phyloP scores from a whole-genome alignment of 2,888 invertebrate species.

The Sussaba pulchella region DNA sequence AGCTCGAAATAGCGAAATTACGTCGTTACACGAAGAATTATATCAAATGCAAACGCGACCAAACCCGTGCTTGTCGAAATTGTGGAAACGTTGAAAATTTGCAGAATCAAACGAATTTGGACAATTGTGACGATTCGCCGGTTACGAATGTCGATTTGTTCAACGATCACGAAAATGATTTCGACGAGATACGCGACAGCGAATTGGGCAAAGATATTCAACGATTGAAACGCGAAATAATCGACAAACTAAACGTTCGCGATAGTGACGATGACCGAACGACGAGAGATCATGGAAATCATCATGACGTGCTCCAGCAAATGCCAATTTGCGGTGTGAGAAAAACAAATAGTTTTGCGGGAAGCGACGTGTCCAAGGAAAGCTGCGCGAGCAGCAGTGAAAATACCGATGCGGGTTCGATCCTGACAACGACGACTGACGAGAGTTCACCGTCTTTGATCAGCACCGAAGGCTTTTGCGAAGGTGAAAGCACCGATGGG shows the following conservation, averaged over 20 bases:
- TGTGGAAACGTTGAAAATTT: slow-evolving; percentile 28
- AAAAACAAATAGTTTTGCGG: slow-evolving; percentile 82
- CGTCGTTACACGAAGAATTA: slow-evolving; percentile 86
- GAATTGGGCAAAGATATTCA: slow-evolving; percentile 79
- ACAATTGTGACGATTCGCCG: slow-evolving; percentile 32
- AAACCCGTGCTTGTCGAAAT: slow-evolving; percentile 75
- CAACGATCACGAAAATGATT: slow-evolving; percentile 57
- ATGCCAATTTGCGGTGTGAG: slow-evolving; percentile 74
- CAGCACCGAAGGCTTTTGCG: slow-evolving; percentile 83
- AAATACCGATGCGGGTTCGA: slow-evolving; percentile 88
- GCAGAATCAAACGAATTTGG: slow-evolving; percentile 25
- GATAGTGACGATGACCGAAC: slow-evolving; percentile 38
- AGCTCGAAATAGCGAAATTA: slow-evolving; percentile 89
- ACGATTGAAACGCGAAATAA: slow-evolving; percentile 80
- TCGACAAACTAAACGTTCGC: slow-evolving; percentile 76
- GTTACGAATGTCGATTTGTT: slow-evolving; percentile 47
- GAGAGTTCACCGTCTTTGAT: slow-evolving; percentile 80
- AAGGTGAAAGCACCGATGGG: slow-evolving; percentile 82
- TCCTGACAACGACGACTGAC: slow-evolving; percentile 89
- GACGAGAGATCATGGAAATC: slow-evolving; percentile 28
- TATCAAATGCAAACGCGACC: slow-evolving; percentile 86
- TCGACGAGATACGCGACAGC: slow-evolving; percentile 70
- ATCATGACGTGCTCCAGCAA: slow-evolving; percentile 59
- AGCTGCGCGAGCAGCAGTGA: slow-evolving; percentile 89
- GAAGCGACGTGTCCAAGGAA: slow-evolving; percentile 84